Evolutionary conservation across 2,888 invertebrate species (phyloP).

Genomic region (Spicauda simplicius): DNA sequence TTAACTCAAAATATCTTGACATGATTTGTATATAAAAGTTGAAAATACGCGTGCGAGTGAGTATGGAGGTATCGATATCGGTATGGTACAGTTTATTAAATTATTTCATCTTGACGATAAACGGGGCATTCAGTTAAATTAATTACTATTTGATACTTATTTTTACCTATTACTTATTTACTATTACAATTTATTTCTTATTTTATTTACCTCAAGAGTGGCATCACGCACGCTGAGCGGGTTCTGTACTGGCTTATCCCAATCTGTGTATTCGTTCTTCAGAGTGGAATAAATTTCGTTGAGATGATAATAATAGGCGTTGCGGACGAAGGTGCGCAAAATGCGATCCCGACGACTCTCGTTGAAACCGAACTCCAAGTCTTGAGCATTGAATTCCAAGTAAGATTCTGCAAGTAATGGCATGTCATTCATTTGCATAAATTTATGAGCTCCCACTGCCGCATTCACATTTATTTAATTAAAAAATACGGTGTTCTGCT

Average conservation of each 20-base stretch:
- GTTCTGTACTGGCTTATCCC: conserved; percentile 95
- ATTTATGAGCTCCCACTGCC: conserved; percentile 52
- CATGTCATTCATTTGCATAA: conserved; percentile 68
- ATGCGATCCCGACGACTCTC: conserved; percentile 94
- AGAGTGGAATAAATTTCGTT: conserved; percentile 97
- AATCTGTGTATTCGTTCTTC: conserved; percentile 97
- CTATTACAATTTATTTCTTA: too few species aligned
- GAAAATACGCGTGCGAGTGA: too few species aligned
- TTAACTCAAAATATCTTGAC: too few species aligned
- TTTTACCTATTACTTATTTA: too few species aligned
- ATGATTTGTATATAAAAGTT: too few species aligned
- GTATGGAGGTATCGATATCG: too few species aligned
- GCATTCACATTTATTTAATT: conserved; percentile 50
- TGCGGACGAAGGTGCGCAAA: conserved; percentile 95
- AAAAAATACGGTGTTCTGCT: conserved; percentile 42
- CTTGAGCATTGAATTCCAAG: conserved; percentile 92
- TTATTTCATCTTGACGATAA: too few species aligned
- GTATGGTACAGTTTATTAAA: too few species aligned
- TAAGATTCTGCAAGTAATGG: conserved; percentile 88
- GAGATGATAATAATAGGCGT: conserved; percentile 97
- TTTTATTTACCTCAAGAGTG: conserved; percentile 86
- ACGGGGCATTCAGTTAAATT: too few species aligned
- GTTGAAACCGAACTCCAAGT: conserved; percentile 96
- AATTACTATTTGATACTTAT: too few species aligned
- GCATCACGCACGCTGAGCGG: conserved; percentile 94